A percentile compares a stretch with the other conserved stretches of the same genome.
These are phyloP conservation scores for Virgularia gustaviana DNA, from an alignment of 92 coral and sea anemone genomes.

Conservation along the genomic window DNA sequence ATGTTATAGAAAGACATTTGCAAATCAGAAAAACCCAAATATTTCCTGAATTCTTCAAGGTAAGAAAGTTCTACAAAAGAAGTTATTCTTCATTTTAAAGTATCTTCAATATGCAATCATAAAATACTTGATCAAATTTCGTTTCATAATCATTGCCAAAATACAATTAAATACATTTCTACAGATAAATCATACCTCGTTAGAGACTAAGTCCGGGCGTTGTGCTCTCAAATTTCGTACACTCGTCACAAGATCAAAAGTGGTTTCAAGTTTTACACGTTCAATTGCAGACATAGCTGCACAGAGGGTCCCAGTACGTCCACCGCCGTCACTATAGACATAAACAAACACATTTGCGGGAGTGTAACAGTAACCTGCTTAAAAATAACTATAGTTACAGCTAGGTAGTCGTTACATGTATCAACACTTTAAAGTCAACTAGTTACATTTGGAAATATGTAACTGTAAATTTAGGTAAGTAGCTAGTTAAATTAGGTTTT, in stretches of 20 bases:
- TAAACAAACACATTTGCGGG: neutral
- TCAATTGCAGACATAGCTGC: conserved; percentile 83
- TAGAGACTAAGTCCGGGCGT: conserved; percentile 84
- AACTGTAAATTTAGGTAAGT: too few relatives aligned
- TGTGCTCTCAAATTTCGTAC: conserved; percentile 88
- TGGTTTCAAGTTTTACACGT: conserved; percentile 79
- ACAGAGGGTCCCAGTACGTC: conserved; percentile 95
- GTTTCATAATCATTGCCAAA: neutral
- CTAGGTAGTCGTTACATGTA: neutral
- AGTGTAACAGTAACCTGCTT: neutral
- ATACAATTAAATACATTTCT: neutral
- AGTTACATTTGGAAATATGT: too few relatives aligned
- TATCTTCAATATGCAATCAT: too few relatives aligned
- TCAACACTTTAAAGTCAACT: neutral
- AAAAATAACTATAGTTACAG: too few relatives aligned
- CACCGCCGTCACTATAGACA: conserved; percentile 81
- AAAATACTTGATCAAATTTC: too few relatives aligned
- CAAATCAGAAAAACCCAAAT: too few relatives aligned
- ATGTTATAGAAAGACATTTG: too few relatives aligned
- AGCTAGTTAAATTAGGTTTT: neutral
- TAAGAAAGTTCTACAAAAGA: too few relatives aligned
- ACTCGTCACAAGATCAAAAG: conserved; percentile 85
- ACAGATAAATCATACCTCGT: conserved; percentile 56
- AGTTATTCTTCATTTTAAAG: too few relatives aligned
- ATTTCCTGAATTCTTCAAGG: too few relatives aligned